Percentiles rank a stretch among this genome's conserved stretches.
These are phyloP conservation scores for Candoia aspera DNA, from an alignment of 2,113 vertebrate species.

Conservation along the genomic window DNA sequence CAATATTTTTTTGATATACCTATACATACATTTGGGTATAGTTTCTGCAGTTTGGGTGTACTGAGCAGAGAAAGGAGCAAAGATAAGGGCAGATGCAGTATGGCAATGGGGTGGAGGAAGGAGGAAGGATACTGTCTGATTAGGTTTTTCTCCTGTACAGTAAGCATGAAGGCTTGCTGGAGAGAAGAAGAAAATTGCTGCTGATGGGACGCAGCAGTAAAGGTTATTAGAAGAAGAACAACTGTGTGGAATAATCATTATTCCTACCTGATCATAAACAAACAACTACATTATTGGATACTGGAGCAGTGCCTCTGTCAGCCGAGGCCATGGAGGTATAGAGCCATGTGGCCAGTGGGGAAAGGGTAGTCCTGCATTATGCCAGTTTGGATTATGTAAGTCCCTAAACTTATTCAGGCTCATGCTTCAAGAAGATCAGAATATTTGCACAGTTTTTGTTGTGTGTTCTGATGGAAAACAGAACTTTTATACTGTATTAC, in stretches of 20 bases:
- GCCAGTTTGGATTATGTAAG: not conserved
- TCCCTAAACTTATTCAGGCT: not conserved
- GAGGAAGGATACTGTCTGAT: not conserved
- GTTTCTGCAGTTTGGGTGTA: too few species aligned
- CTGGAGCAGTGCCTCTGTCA: not conserved
- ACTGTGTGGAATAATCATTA: not conserved
- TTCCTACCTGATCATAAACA: not conserved
- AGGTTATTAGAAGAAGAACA: not conserved
- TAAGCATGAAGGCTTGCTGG: not conserved
- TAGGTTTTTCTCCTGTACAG: not conserved
- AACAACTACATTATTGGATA: not conserved
- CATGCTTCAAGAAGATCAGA: not conserved
- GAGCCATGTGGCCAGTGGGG: not conserved
- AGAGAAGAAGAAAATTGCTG: not conserved
- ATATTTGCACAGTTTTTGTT: too few species aligned
- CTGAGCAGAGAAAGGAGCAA: too few species aligned
- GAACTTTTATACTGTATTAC: not conserved
- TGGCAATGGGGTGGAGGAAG: not conserved
- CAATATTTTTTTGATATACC: too few species aligned
- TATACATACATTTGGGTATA: too few species aligned
- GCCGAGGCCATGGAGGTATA: not conserved
- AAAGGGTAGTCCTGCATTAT: not conserved
- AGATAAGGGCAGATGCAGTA: too few species aligned
- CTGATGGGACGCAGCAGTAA: not conserved
- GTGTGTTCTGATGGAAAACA: too few species aligned